A percentile compares a stretch with the other conserved stretches of the same genome.
Conservation (phyloP, 2,888 invertebrate species). For the Sinopyrophorus schimmeli region DNA sequence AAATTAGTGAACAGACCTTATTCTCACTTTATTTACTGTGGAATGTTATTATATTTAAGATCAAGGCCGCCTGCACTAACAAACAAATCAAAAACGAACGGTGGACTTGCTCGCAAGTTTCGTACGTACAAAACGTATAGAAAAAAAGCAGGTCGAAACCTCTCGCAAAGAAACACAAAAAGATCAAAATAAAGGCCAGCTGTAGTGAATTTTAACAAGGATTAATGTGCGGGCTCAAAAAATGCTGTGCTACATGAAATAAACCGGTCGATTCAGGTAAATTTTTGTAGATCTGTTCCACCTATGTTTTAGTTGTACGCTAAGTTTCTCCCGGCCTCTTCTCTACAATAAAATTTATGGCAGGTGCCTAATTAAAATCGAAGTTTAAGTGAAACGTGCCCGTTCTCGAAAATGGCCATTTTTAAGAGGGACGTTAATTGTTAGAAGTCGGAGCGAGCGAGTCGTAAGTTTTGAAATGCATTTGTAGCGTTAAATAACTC, state of each 20-base stretch:
- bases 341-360: too few species aligned
- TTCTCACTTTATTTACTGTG: too few species aligned
- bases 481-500: too few species aligned
- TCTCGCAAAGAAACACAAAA: constrained; percentile 32
- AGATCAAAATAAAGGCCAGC: constrained; percentile 33
- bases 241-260: constrained; percentile 40
- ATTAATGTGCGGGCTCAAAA: constrained; percentile 39
- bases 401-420: too few species aligned
- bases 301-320: constrained; percentile 11
- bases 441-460: too few species aligned
- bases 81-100: constrained; percentile 9
- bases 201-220: constrained; percentile 39
- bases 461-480: too few species aligned
- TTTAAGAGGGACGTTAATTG: too few species aligned
- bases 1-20: too few species aligned
- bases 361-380: too few species aligned
- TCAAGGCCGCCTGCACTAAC: constrained; percentile 6
- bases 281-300: constrained; percentile 34
- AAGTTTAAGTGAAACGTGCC: too few species aligned
- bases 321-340: too few species aligned
- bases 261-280: constrained; percentile 44
- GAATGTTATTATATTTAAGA: constrained; percentile 12
- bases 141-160: constrained; percentile 33
- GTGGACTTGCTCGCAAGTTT: not conserved
- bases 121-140: constrained; percentile 13